Base-by-base conservation (phyloP, 2,888 invertebrate genomes). In the Caenorhabditis sp. region DNA sequence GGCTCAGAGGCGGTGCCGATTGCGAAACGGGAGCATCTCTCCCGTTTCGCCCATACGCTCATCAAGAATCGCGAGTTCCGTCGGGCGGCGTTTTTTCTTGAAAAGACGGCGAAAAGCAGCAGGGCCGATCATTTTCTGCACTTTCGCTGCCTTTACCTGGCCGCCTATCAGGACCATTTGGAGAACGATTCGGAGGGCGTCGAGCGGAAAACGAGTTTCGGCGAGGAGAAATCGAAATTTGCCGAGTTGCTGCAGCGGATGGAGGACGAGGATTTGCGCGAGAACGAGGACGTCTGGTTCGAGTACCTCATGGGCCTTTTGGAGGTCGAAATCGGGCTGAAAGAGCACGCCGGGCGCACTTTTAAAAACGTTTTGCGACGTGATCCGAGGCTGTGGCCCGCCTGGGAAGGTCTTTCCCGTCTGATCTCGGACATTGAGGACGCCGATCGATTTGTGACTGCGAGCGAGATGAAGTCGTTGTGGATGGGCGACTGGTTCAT, bases 331-430 rank as follows among this genome's bases (percentile, higher is more conserved):
- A 17, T 80, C 6, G 82, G 78, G 17, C 52, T 68, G 45, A 63
- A 68, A 22, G 50, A 30, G 1, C 50, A 71, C 11, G 83, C 80
- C 17, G 48, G 22, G 15, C 53, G 50, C 1, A 74, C 73, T 0
- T 52, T 83, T 52, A 59, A 58, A 35, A 56, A 35, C 26, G 76
- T 71, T n/a, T 41, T 83, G 32, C 15, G 48, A n/a, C 30, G 59
- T 26, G 85, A 87, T 41, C 78, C 80, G 11, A 53, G 74, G 74
- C 92, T 96, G 74, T 99, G 98, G 98, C 93, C 95, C 43, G 94
- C 96, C 0, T 99, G 98, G 95, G 91, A 95, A 35, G 96, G 97
- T 89, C 91, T 99, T 13, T 94, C 95, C 0, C 93, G 93, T 8
- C 91, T 98, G 1, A 93, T 97, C 9, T 48, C 73, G 1, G 74